Evolutionary conservation across 2,888 invertebrate genomes (phyloP), one percentile per base, ranked within the genome.

Genomic region (Cylindroiulus punctatus): DNA sequence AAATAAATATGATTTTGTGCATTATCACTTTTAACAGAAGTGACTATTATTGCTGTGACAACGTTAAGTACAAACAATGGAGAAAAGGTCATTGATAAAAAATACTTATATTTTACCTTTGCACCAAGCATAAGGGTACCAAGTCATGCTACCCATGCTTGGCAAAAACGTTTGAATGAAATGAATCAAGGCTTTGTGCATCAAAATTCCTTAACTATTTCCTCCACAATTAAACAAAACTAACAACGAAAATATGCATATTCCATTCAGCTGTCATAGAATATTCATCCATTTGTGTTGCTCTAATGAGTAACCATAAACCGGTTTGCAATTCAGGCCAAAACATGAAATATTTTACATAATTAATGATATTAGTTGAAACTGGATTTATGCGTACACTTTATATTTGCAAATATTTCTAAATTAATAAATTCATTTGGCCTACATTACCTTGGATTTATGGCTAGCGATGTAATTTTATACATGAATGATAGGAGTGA

Each of bases 1-100:
- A 76, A 76, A 76, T 76, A 76, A 76, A 76, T 76, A 76, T 76
- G 76, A 76, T 30, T 76, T 76, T 76, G 76, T 76, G 76, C 76
- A 76, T 76, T 76, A 76, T 30, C 76, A 26, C 30, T 76, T 30
- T 76, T 30, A 76, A 76, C 76, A 76, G 4, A 76, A 30, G 30
- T 76, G 76, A 76, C 76, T 76, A 76, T 76, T 76, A 76, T 76
- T 76, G 76, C 76, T 76, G 10, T 76, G 30, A 65, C 65, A 65
- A 65, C 30, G 76, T 76, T 76, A 76, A 76, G 76, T 76, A 76
- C 76, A 26, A 26, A 76, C 12, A 76, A 12, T 30, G 12, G 30
- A 76, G 26, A 30, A 76, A 26, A 14, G 3, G 30, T 76, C 76
- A 30, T 76, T 76, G 76, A 76, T n/a, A 17, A 76, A 76, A 26